A percentile compares a stretch with the other conserved stretches of the same genome.
phyloP scores from a whole-genome alignment of 2,888 invertebrate genomes.

The Pollenia angustigena region DNA sequence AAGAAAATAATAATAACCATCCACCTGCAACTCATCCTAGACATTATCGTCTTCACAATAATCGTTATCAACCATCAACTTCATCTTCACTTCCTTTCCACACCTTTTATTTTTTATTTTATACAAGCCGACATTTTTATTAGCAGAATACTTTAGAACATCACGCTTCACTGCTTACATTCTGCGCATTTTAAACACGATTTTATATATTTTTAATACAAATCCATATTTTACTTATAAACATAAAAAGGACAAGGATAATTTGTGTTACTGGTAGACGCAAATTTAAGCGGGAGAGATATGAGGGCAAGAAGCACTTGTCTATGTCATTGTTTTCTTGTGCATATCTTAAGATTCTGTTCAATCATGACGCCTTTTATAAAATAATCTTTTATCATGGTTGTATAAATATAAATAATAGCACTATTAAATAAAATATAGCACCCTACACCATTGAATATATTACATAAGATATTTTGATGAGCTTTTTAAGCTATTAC shows the following conservation, averaged over 20 bases:
- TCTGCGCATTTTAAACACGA: slow-evolving; percentile 42
- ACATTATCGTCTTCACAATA: slow-evolving; percentile 30
- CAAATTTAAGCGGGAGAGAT: background rate
- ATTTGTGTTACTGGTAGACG: slow-evolving; percentile 6
- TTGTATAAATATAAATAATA: background rate
- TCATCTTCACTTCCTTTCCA: slow-evolving; percentile 52
- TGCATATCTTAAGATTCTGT: slow-evolving; percentile 3
- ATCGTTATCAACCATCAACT: slow-evolving; percentile 38
- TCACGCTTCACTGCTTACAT: slow-evolving; percentile 69
- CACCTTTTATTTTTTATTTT: slow-evolving; percentile 74
- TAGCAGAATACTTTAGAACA: slow-evolving; percentile 57
- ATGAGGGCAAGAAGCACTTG: slow-evolving; percentile 2
- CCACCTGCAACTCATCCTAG: slow-evolving; percentile 5
- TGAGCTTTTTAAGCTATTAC: too few relatives aligned
- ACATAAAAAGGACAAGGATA: background rate
- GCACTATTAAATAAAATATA: background rate
- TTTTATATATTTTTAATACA: slow-evolving; percentile 14
- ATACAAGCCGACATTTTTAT: slow-evolving; percentile 65
- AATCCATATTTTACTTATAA: slow-evolving; percentile 23
- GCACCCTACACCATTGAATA: background rate
- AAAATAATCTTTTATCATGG: too few relatives aligned
- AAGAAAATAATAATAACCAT: slow-evolving; percentile 9
- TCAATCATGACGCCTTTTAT: slow-evolving; percentile 39
- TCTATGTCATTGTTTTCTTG: slow-evolving; percentile 44
- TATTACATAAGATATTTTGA: too few relatives aligned